Percentiles rank a stretch among this genome's conserved stretches.
Conservation (phyloP, 92 coral and sea anemone genomes). For the Plumapathes pennacea region DNA sequence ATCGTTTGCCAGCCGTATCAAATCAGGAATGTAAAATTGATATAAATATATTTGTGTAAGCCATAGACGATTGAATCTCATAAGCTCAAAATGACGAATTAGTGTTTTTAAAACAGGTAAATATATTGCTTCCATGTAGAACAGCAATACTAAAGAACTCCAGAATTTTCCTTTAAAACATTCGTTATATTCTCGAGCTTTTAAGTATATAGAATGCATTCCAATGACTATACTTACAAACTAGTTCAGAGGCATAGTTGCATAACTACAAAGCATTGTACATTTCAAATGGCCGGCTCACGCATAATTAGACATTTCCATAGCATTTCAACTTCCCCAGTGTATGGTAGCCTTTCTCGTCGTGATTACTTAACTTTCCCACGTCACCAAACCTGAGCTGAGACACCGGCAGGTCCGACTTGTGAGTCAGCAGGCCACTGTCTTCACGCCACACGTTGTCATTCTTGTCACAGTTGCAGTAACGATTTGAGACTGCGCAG, state of each 20-base stretch:
- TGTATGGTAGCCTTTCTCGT: neutral
- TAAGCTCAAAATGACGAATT: constrained; percentile 1
- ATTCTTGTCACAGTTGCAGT: constrained; percentile 2
- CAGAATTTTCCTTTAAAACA: too few relatives aligned
- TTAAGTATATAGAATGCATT: constrained; percentile 3
- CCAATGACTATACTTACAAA: constrained; percentile 8
- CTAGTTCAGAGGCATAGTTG: too few relatives aligned
- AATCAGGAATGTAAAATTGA: constrained; percentile 12
- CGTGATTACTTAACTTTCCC: too few relatives aligned
- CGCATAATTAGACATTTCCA: too few relatives aligned
- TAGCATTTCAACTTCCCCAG: neutral
- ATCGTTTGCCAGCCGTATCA: constrained; percentile 4
- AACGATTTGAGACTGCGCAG: too few relatives aligned
- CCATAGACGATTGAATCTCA: constrained; percentile 7
- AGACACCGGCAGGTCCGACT: neutral
- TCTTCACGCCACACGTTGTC: neutral
- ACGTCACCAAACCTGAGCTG: constrained; percentile 1
- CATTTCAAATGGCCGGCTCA: too few relatives aligned
- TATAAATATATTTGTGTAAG: constrained; percentile 5
- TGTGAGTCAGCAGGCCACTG: constrained; percentile 2
- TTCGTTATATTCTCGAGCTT: constrained; percentile 3
- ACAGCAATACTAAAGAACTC: neutral
- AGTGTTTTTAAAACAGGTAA: too few relatives aligned
- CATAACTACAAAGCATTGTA: too few relatives aligned
- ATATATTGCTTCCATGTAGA: too few relatives aligned